These are phyloP conservation scores for Automeris io DNA, from an alignment of 2,888 invertebrate species.

Conservation along the genomic window DNA sequence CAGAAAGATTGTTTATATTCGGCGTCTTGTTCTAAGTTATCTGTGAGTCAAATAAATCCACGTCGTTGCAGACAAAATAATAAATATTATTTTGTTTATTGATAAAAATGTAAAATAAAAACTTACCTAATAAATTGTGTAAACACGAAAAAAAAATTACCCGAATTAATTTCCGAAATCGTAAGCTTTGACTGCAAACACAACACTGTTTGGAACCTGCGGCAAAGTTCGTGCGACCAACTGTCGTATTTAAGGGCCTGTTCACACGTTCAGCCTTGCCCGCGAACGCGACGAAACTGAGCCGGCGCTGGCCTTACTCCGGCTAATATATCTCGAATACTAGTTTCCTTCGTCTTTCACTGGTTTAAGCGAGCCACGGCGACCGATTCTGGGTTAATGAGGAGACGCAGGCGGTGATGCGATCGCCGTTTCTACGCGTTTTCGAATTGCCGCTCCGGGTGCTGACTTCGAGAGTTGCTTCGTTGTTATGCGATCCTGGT, in stretches of 20 bases:
- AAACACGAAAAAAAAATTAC: constrained; percentile 4
- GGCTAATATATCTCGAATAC: constrained; percentile 70
- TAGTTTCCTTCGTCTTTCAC: constrained; percentile 72
- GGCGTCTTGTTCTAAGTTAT: too few species aligned
- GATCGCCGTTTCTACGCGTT: constrained; percentile 66
- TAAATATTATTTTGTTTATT: not conserved
- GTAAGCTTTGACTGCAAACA: not conserved
- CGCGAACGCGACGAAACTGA: constrained; percentile 43
- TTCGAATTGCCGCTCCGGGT: constrained; percentile 60
- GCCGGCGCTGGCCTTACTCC: constrained; percentile 26
- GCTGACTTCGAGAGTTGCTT: constrained; percentile 36
- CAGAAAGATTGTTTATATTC: too few species aligned
- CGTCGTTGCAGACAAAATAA: too few species aligned
- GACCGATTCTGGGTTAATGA: constrained; percentile 72
- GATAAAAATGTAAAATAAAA: not conserved
- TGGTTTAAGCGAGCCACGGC: constrained; percentile 47
- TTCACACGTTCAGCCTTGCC: constrained; percentile 33
- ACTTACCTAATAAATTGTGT: not conserved
- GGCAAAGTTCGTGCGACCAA: not conserved
- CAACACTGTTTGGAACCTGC: too few species aligned
- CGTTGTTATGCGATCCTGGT: constrained; percentile 54
- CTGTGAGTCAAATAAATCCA: too few species aligned
- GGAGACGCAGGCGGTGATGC: constrained; percentile 43
- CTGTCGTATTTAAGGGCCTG: constrained; percentile 14
- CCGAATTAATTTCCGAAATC: not conserved